Evolutionary conservation across 2,888 invertebrate genomes (phyloP).

Genomic region (Lacanobia oleracea): DNA sequence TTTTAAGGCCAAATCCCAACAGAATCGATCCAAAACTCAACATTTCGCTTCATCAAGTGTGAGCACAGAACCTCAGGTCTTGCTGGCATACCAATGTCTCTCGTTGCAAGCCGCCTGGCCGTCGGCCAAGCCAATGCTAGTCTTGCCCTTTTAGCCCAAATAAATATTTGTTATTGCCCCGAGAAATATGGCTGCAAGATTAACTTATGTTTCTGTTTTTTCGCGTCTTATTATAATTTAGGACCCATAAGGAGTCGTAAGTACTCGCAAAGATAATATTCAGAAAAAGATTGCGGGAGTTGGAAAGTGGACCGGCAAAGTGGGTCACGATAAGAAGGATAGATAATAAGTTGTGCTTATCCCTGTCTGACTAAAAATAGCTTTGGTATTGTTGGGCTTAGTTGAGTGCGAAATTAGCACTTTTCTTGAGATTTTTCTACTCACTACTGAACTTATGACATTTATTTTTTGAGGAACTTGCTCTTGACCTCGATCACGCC

Average conservation of each 20-base stretch:
- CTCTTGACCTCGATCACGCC: no score
- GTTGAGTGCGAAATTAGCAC: neutral
- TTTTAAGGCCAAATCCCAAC: neutral
- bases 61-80: slow-evolving; percentile 22
- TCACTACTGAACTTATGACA: no score
- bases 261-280: slow-evolving; percentile 34
- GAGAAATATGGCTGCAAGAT: slow-evolving; percentile 53
- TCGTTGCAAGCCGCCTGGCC: slow-evolving; percentile 56
- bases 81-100: slow-evolving; percentile 53
- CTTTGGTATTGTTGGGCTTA: neutral
- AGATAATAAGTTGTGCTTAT: slow-evolving; percentile 19
- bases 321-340: slow-evolving; percentile 30
- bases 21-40: slow-evolving; percentile 19
- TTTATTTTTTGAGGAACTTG: no score
- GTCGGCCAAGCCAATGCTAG: slow-evolving; percentile 54
- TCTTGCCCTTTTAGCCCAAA: slow-evolving; percentile 58
- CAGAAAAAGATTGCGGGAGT: slow-evolving; percentile 26
- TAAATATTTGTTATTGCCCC: slow-evolving; percentile 65
- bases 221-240: slow-evolving; percentile 53
- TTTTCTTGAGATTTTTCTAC: neutral
- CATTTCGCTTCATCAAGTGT: slow-evolving; percentile 15
- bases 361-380: slow-evolving; percentile 19
- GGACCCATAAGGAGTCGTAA: slow-evolving; percentile 32
- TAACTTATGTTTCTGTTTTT: slow-evolving; percentile 61
- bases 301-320: slow-evolving; percentile 10